A percentile compares a stretch with the other conserved stretches of the same genome.
These are phyloP conservation scores for Helicoverpa zea DNA, from an alignment of 1,140 invertebrate species.

Conservation along the genomic window DNA sequence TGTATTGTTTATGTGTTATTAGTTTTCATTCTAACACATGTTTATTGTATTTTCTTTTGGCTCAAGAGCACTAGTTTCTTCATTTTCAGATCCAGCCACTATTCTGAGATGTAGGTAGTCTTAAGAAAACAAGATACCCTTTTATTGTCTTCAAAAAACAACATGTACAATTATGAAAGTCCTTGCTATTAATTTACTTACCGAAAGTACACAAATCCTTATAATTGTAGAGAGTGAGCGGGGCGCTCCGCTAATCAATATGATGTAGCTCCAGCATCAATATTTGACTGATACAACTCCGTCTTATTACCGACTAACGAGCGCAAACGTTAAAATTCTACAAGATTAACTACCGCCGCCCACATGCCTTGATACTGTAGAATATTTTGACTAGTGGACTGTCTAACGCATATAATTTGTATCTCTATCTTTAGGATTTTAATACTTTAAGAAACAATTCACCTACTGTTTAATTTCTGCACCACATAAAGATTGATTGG, in stretches of 20 bases:
- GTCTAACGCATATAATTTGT: neutral
- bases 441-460: too few species aligned
- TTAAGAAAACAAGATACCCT: too few species aligned
- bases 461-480: too few species aligned
- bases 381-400: neutral
- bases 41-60: too few species aligned
- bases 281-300: conserved; percentile 65
- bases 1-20: too few species aligned
- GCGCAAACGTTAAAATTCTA: conserved; percentile 58
- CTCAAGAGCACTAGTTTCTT: too few species aligned
- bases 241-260: conserved; percentile 57
- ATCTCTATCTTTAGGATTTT: neutral
- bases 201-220: neutral
- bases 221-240: conserved; percentile 2
- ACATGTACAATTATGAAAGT: too few species aligned
- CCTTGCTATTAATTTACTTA: neutral
- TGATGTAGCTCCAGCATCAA: conserved; percentile 61
- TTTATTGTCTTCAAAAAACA: too few species aligned
- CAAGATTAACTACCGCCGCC: conserved; percentile 49
- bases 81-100: too few species aligned
- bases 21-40: too few species aligned
- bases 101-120: too few species aligned
- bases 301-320: conserved; percentile 66
- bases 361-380: conserved; percentile 33
- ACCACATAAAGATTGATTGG: neutral